phyloP scores from a whole-genome alignment of 2,888 invertebrate species.

The Drosophila infuscata region DNA sequence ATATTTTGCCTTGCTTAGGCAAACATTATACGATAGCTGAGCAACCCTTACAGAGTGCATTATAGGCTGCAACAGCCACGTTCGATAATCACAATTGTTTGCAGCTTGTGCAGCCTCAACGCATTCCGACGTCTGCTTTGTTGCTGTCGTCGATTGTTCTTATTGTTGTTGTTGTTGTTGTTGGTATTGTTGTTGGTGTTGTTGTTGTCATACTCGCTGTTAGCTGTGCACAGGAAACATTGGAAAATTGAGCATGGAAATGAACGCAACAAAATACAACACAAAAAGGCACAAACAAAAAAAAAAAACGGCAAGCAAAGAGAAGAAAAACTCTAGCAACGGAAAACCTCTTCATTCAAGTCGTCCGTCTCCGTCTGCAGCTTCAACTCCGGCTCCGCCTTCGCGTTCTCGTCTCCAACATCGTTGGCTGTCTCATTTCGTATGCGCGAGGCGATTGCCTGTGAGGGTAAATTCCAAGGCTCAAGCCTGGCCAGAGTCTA shows the following conservation, averaged over 20 bases:
- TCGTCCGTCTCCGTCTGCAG: slow-evolving; percentile 31
- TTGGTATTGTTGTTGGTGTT: slow-evolving; percentile 11
- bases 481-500: slow-evolving; percentile 30
- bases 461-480: slow-evolving; percentile 54
- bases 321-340: slow-evolving; percentile 62
- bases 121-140: slow-evolving; percentile 64
- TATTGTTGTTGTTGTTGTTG: slow-evolving; percentile 42
- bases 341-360: slow-evolving; percentile 81
- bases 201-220: slow-evolving; percentile 49
- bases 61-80: slow-evolving; percentile 44
- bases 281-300: slow-evolving; percentile 22
- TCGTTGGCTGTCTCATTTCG: slow-evolving; percentile 73
- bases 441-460: slow-evolving; percentile 70
- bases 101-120: slow-evolving; percentile 78
- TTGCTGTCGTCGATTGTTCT: slow-evolving; percentile 44
- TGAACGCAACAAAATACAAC: slow-evolving; percentile 57
- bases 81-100: slow-evolving; percentile 81
- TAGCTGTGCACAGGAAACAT: slow-evolving; percentile 78
- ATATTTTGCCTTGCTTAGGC: neutral
- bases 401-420: slow-evolving; percentile 36
- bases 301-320: slow-evolving; percentile 28
- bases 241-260: slow-evolving; percentile 80
- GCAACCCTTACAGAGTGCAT: slow-evolving; percentile 24
- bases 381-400: slow-evolving; percentile 18
- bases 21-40: neutral